Percentiles rank a stretch among this genome's conserved stretches.
Conservation (phyloP, 1,140 invertebrate species). For the Leptinotarsa defecta region DNA sequence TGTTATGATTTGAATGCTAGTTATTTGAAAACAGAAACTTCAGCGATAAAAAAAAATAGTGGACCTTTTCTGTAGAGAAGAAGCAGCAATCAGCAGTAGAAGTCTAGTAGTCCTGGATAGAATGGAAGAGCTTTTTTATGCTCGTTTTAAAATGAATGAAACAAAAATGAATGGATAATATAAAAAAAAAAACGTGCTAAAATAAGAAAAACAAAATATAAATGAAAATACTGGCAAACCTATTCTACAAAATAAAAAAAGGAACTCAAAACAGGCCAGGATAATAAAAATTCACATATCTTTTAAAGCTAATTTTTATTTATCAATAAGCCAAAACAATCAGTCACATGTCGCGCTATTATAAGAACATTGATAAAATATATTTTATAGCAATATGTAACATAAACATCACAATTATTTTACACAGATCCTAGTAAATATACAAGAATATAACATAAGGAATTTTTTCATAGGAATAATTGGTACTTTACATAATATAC, state of each 20-base stretch:
- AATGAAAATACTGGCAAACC: conserved; percentile 58
- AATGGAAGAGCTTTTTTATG: too few species aligned
- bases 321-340: conserved; percentile 28
- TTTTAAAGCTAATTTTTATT: conserved; percentile 16
- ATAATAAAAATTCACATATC: conserved; percentile 28
- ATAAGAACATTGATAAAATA: conserved; percentile 12
- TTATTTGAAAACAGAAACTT: too few species aligned
- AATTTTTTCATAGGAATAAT: conserved; percentile 23
- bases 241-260: conserved; percentile 42
- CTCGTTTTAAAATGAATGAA: too few species aligned
- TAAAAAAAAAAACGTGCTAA: conserved; percentile 25
- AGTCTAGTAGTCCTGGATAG: too few species aligned
- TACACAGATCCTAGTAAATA: conserved; percentile 13
- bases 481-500: conserved; percentile 18
- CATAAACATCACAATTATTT: conserved; percentile 1
- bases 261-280: conserved; percentile 12
- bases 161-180: too few species aligned
- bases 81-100: too few species aligned
- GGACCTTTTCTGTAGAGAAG: too few species aligned
- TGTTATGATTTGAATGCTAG: too few species aligned
- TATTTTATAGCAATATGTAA: conserved; percentile 1
- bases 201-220: conserved; percentile 44
- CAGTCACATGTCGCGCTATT: conserved; percentile 31
- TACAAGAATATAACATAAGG: conserved; percentile 33
- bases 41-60: too few species aligned